phyloP scores from a whole-genome alignment of 2,797 vertebrate genomes.

The Acrossocheilus fasciatus region DNA sequence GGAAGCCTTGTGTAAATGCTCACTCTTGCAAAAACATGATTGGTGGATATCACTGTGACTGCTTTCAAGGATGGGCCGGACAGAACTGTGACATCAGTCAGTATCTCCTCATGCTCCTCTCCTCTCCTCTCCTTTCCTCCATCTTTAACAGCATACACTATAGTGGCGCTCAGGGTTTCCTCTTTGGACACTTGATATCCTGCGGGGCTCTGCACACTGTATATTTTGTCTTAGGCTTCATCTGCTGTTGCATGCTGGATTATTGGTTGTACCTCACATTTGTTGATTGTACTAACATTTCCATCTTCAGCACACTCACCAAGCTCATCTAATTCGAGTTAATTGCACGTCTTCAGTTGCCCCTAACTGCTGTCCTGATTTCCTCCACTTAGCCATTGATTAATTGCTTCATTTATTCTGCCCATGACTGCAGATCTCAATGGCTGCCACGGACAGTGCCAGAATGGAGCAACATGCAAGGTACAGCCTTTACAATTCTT shows the following conservation, averaged over 20 bases:
- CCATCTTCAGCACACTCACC: conserved; percentile 42
- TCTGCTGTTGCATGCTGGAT: conserved; percentile 62
- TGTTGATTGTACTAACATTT: conserved; percentile 49
- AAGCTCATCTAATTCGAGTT: conserved; percentile 42
- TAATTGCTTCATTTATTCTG: conserved; percentile 43
- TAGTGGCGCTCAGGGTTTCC: conserved; percentile 53
- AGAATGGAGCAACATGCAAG: conserved; percentile 92
- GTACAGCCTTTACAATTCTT: conserved; percentile 67
- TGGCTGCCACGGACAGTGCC: conserved; percentile 88
- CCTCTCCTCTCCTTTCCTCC: conserved; percentile 52
- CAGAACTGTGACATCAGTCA: conserved; percentile 98
- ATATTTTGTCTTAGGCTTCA: conserved; percentile 34
- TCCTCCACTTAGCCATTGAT: conserved; percentile 40
- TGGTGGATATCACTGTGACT: conserved; percentile 99
- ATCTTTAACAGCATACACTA: conserved; percentile 39
- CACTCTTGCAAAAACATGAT: conserved; percentile 99
- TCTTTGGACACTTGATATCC: conserved; percentile 44
- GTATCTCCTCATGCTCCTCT: conserved; percentile 78
- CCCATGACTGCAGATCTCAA: conserved; percentile 77
- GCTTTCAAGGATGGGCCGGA: conserved; percentile 96
- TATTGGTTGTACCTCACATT: conserved; percentile 27
- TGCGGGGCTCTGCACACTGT: conserved; percentile 42
- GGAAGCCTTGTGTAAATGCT: conserved; percentile 93
- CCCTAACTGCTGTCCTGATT: conserved; percentile 51
- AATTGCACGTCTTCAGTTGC: conserved; percentile 38